These are phyloP conservation scores for Protobothrops flavoviridis DNA, from an alignment of 2,113 vertebrate species.

Conservation along the genomic window DNA sequence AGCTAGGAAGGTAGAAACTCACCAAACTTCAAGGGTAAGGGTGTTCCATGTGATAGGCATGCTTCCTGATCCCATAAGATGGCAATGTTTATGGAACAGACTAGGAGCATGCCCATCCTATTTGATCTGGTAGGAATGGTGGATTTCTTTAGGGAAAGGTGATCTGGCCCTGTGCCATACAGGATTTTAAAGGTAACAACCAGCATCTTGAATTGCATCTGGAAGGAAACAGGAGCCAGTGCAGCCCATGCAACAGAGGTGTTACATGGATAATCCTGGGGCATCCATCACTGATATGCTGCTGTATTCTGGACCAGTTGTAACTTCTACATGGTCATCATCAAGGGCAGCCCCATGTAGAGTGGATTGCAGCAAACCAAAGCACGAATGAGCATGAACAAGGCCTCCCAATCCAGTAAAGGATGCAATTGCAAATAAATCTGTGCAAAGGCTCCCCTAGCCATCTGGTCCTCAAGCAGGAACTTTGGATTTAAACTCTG, in stretches of 20 bases:
- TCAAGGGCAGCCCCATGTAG: too few relatives aligned
- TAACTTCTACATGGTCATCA: too few relatives aligned
- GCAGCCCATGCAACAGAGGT: too few relatives aligned
- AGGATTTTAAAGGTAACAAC: too few relatives aligned
- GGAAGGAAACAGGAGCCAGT: too few relatives aligned
- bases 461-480: neutral
- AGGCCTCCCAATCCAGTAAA: neutral
- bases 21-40: neutral
- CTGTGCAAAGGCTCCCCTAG: neutral
- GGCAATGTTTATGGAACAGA: neutral
- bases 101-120: neutral
- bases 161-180: too few relatives aligned
- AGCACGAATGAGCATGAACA: neutral
- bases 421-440: neutral
- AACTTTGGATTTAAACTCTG: neutral
- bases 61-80: neutral
- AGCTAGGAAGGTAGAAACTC: neutral
- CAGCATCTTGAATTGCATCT: too few relatives aligned
- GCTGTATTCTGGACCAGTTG: too few relatives aligned
- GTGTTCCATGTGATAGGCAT: neutral
- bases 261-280: too few relatives aligned
- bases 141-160: too few relatives aligned
- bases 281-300: too few relatives aligned
- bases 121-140: too few relatives aligned
- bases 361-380: neutral